phyloP scores from a whole-genome alignment of 2,113 vertebrate species.

The Macrotis lagotis region DNA sequence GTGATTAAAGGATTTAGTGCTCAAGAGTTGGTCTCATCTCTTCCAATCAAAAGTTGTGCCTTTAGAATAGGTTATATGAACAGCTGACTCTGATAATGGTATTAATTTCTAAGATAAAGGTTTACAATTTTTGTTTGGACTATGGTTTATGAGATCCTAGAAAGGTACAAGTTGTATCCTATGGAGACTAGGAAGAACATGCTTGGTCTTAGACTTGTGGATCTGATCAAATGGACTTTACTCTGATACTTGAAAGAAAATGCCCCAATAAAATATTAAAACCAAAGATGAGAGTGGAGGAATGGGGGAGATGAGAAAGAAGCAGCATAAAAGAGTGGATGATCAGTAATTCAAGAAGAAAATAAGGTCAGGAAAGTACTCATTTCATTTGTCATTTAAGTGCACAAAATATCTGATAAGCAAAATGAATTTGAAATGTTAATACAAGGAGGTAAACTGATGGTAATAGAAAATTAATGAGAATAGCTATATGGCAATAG shows the following conservation, averaged over 20 bases:
- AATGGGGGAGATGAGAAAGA: no score
- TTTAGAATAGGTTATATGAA: neutral
- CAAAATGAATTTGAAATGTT: neutral
- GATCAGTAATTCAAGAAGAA: neutral
- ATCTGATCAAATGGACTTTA: no score
- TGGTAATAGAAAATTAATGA: neutral
- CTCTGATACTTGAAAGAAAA: no score
- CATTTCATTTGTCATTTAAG: neutral
- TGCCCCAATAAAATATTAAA: no score
- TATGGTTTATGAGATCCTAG: no score
- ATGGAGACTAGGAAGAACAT: no score
- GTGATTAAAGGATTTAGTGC: no score
- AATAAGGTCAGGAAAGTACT: neutral
- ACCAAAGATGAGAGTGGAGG: no score
- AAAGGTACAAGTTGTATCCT: no score
- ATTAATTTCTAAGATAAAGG: neutral
- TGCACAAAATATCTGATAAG: neutral
- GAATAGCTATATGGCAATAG: neutral
- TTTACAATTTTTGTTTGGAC: no score
- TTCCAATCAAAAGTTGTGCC: neutral
- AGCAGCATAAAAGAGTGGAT: no score
- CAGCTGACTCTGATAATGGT: neutral
- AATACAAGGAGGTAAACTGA: neutral
- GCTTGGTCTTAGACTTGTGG: no score
- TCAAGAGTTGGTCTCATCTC: neutral